These are phyloP conservation scores for Girardinichthys multiradiatus DNA, from an alignment of 2,113 vertebrate genomes.

Conservation along the genomic window DNA sequence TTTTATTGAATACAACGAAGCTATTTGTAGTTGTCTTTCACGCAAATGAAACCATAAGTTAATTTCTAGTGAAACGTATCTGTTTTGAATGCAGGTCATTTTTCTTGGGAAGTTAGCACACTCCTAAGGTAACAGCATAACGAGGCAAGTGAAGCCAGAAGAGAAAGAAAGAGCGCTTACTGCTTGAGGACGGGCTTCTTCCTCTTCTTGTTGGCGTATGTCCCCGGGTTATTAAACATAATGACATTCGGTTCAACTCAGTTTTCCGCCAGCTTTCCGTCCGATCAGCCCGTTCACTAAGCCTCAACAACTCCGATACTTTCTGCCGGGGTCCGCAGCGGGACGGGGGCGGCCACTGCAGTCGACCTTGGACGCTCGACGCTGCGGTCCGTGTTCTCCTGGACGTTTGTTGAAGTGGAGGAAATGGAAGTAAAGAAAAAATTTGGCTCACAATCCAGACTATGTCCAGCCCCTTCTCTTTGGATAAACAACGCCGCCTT, in stretches of 20 bases:
- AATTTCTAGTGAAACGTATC: background rate
- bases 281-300: background rate
- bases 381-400: background rate
- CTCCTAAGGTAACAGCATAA: background rate
- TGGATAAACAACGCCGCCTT: conserved; percentile 51
- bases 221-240: conserved; percentile 75
- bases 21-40: background rate
- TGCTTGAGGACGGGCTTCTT: conserved; percentile 82
- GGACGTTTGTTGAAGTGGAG: conserved; percentile 1
- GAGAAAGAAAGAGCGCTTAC: conserved; percentile 52
- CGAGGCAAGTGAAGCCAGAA: background rate
- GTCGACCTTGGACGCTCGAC: conserved; percentile 49
- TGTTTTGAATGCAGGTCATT: no score
- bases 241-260: conserved; percentile 26
- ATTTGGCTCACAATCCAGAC: conserved; percentile 6
- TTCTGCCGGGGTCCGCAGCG: background rate
- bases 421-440: conserved; percentile 22
- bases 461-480: conserved; percentile 36
- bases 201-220: conserved; percentile 81
- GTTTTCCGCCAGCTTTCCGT: background rate
- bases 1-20: background rate
- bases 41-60: background rate
- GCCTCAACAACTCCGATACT: no score
- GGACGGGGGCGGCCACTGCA: conserved; percentile 13
- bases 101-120: background rate